These are phyloP conservation scores for Phodopus roborovskii DNA, from an alignment of 2,113 vertebrate genomes.

Conservation along the genomic window DNA sequence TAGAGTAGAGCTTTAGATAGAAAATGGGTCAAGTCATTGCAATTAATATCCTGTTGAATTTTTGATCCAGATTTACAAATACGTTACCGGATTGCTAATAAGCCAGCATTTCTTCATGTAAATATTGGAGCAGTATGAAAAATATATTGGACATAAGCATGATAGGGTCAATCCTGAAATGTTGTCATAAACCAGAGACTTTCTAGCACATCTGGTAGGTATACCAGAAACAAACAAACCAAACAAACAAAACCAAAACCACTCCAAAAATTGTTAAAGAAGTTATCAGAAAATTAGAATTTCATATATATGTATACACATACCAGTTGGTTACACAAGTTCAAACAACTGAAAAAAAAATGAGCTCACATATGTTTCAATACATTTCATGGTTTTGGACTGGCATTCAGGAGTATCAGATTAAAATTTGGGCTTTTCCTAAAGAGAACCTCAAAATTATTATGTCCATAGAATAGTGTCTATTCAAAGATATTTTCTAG, in stretches of 20 bases:
- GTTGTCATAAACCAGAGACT: slow-evolving; percentile 17
- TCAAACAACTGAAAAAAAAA: slow-evolving; percentile 56
- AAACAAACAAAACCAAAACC: background rate
- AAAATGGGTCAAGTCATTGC: slow-evolving; percentile 74
- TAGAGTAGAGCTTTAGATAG: slow-evolving; percentile 55
- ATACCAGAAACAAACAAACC: background rate
- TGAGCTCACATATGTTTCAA: slow-evolving; percentile 29
- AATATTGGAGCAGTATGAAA: slow-evolving; percentile 68
- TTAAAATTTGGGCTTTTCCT: background rate
- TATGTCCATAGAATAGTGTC: background rate
- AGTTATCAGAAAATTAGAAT: slow-evolving; percentile 56
- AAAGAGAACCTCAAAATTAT: slow-evolving; percentile 3
- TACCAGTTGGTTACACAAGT: slow-evolving; percentile 47
- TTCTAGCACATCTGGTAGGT: background rate
- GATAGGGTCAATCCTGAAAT: slow-evolving; percentile 58
- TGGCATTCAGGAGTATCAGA: slow-evolving; percentile 9
- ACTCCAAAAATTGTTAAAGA: slow-evolving; percentile 35
- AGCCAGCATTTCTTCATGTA: slow-evolving; percentile 43
- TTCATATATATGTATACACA: slow-evolving; percentile 62
- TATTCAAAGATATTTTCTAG: background rate
- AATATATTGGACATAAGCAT: slow-evolving; percentile 50
- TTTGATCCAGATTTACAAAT: slow-evolving; percentile 76
- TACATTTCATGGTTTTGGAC: slow-evolving; percentile 22
- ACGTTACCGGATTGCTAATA: slow-evolving; percentile 68
- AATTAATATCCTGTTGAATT: slow-evolving; percentile 70